Conservation (phyloP, 2,113 vertebrate species). For the Eurypyga helias region DNA sequence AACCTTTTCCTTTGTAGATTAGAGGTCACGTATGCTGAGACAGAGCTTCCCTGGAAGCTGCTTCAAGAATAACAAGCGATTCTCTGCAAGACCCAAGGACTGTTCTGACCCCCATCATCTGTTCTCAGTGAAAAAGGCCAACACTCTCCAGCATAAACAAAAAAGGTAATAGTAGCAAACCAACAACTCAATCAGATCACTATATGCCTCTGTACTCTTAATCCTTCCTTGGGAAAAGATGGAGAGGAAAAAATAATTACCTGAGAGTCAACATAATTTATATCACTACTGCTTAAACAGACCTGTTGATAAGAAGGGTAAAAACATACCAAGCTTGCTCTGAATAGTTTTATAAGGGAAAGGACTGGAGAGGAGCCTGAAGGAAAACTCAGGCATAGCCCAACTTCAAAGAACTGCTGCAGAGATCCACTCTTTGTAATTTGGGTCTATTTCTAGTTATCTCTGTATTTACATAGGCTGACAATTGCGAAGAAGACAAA, state of each 20-base stretch:
- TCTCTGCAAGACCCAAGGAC: not conserved
- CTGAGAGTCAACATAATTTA: not conserved
- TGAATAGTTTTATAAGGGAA: not conserved
- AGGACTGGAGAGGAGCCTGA: not conserved
- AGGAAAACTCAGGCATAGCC: not conserved
- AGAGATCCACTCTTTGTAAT: not conserved
- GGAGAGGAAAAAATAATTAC: not conserved
- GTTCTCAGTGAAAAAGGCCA: not conserved
- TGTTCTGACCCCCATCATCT: not conserved
- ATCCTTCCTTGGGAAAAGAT: not conserved
- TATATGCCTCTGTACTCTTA: not conserved
- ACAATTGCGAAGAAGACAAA: not conserved
- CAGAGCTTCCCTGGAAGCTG: not conserved
- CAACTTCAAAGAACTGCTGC: not conserved
- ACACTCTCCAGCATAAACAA: not conserved
- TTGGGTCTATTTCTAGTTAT: not conserved
- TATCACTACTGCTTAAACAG: not conserved
- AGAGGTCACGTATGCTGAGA: not conserved
- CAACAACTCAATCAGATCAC: not conserved
- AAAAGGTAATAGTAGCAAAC: not conserved
- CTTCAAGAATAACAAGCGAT: not conserved
- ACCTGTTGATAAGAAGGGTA: not conserved
- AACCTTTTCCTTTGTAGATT: not conserved
- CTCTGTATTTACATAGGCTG: not conserved
- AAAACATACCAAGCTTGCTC: not conserved